These are phyloP conservation scores for Columba guinea DNA, from an alignment of 2,797 vertebrate genomes.

Conservation along the genomic window DNA sequence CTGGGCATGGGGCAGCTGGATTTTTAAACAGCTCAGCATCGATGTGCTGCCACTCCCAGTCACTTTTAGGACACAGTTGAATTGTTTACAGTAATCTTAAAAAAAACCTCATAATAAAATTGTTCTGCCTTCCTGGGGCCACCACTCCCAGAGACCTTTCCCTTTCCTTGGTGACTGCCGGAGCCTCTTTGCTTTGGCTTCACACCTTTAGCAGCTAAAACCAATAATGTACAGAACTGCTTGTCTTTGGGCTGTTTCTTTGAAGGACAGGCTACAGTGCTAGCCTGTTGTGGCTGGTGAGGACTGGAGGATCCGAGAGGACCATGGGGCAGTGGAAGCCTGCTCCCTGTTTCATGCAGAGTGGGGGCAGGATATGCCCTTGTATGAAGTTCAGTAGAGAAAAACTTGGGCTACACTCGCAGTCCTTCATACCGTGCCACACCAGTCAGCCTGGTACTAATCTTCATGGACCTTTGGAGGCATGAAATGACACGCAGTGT, in stretches of 20 bases:
- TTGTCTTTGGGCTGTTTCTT: neutral
- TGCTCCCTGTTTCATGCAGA: neutral
- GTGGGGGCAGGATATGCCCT: neutral
- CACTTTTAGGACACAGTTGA: slow-evolving; percentile 14
- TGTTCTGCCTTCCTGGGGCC: neutral
- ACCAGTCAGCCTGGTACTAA: slow-evolving; percentile 56
- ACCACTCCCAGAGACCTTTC: slow-evolving; percentile 34
- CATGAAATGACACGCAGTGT: slow-evolving; percentile 22
- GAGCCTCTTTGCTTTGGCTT: neutral
- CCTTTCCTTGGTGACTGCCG: neutral
- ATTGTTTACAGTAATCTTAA: slow-evolving; percentile 21
- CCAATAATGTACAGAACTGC: neutral
- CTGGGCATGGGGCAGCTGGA: slow-evolving; percentile 37
- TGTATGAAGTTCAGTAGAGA: neutral
- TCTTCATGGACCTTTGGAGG: slow-evolving; percentile 10
- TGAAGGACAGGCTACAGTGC: neutral
- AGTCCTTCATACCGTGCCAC: neutral
- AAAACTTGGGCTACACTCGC: neutral
- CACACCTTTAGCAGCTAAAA: neutral
- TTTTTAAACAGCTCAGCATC: slow-evolving; percentile 17
- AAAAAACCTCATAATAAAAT: neutral
- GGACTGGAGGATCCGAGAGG: neutral
- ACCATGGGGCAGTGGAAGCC: neutral
- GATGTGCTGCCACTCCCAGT: slow-evolving; percentile 42
- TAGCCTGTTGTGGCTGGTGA: neutral